Conservation (phyloP, 2,113 vertebrate species). For the Brachyhypopomus occidentalis region DNA sequence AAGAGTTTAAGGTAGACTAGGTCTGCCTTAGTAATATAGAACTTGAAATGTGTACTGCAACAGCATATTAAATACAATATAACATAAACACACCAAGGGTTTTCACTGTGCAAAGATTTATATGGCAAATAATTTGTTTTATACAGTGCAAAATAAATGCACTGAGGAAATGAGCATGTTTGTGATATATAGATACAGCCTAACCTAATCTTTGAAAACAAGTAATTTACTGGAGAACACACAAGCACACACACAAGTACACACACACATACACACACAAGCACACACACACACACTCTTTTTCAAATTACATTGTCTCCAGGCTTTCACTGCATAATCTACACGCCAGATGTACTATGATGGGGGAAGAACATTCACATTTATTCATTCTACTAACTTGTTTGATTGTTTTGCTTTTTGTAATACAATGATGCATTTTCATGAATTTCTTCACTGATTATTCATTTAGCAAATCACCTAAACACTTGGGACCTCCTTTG, state of each 20-base stretch:
- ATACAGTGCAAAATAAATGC: neutral
- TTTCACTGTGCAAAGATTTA: conserved; percentile 21
- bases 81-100: conserved; percentile 6
- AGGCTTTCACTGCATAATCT: neutral
- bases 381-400: no score
- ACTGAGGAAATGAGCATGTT: neutral
- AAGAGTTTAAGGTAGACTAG: neutral
- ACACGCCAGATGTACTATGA: neutral
- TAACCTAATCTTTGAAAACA: conserved; percentile 24
- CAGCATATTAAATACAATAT: neutral
- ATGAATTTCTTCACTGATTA: no score
- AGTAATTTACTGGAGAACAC: conserved; percentile 23
- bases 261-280: no score
- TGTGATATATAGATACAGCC: conserved; percentile 16
- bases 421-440: no score
- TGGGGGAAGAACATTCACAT: no score
- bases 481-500: no score
- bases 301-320: no score
- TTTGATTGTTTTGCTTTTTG: no score
- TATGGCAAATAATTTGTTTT: neutral
- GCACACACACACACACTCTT: no score
- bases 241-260: no score
- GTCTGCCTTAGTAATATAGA: neutral
- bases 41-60: neutral
- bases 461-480: no score